Evolutionary conservation across 1,140 invertebrate species (phyloP).

Genomic region (Ridgeia piscesae): DNA sequence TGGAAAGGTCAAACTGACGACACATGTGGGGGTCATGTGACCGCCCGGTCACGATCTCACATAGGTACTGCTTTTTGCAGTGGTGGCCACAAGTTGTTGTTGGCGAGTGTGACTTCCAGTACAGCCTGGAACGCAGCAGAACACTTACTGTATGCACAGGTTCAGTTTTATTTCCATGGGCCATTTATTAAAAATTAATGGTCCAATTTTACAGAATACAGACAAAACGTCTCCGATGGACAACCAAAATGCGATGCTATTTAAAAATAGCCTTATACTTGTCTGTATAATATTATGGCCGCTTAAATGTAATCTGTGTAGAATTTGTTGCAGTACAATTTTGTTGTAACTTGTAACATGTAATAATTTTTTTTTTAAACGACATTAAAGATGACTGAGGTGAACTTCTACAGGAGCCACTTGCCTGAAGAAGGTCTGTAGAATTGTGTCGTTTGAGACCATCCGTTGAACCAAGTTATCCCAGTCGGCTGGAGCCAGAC

Average conservation of each 20-base stretch:
- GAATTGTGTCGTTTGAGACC: not conserved
- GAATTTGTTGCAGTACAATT: not conserved
- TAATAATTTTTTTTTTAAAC: not conserved
- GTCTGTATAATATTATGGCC: not conserved
- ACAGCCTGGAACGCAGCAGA: not conserved
- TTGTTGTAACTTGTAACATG: not conserved
- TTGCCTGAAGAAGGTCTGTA: constrained; percentile 16
- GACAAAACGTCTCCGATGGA: not conserved
- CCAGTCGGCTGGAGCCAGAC: not conserved
- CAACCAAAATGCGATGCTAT: not conserved
- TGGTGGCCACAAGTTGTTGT: not conserved
- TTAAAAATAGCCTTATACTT: not conserved
- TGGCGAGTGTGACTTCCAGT: constrained; percentile 7
- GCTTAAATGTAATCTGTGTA: not conserved
- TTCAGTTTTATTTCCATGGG: not conserved
- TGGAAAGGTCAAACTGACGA: not conserved
- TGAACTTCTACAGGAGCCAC: not conserved
- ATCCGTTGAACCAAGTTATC: not conserved
- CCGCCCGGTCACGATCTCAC: not conserved
- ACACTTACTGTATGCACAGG: not conserved
- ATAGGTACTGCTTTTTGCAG: not conserved
- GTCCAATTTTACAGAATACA: not conserved
- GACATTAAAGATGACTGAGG: not conserved
- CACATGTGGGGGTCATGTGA: not conserved
- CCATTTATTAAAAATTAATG: not conserved